phyloP scores from a whole-genome alignment of 2,797 vertebrate species.

The Oryzias sinensis region DNA sequence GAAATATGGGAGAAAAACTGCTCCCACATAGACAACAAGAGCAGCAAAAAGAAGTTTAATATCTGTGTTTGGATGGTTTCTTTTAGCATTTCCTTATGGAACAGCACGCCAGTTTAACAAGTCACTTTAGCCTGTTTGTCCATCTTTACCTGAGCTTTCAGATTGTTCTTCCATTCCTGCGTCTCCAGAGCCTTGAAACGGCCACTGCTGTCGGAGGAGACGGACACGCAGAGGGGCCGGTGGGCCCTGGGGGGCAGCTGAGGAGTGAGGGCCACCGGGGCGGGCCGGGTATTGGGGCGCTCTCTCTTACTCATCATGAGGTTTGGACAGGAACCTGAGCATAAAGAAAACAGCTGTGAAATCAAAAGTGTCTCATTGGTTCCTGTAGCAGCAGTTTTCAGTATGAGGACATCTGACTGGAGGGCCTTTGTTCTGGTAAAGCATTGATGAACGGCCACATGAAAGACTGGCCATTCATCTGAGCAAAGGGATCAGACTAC shows the following conservation, averaged over 20 bases:
- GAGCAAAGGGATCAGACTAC: no score
- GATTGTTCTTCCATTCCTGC: slow-evolving; percentile 78
- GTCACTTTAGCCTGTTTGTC: no score
- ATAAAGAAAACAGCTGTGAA: not conserved
- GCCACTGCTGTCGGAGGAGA: slow-evolving; percentile 76
- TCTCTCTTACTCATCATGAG: slow-evolving; percentile 78
- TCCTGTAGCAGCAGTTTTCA: not conserved
- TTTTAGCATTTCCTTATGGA: no score
- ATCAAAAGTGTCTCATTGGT: not conserved
- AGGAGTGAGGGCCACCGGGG: slow-evolving; percentile 66
- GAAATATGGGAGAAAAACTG: no score
- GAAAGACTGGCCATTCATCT: no score
- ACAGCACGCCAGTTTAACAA: no score
- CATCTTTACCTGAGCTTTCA: slow-evolving; percentile 77
- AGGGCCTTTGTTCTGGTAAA: not conserved
- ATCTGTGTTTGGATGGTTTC: no score
- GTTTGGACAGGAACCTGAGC: slow-evolving; percentile 79
- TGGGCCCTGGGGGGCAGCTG: slow-evolving; percentile 67
- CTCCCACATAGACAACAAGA: no score
- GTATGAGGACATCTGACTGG: no score
- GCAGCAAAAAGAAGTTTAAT: no score
- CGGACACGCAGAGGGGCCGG: slow-evolving; percentile 71
- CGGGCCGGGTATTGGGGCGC: slow-evolving; percentile 48
- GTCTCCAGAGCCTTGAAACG: slow-evolving; percentile 73
- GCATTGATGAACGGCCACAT: no score